phyloP scores from a whole-genome alignment of 1,140 invertebrate species.

The Phenacoccus solenopsis region DNA sequence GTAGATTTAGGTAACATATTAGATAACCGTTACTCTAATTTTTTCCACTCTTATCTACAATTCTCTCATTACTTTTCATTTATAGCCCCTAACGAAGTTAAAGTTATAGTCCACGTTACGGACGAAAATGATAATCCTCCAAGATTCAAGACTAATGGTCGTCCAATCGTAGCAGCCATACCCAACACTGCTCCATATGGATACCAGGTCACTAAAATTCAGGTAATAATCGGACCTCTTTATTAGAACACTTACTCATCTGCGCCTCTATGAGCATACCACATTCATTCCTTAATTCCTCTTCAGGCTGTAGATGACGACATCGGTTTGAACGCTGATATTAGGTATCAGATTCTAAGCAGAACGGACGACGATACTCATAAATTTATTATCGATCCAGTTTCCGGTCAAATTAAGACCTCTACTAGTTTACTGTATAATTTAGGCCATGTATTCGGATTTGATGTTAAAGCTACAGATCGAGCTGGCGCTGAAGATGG shows the following conservation, averaged over 20 bases:
- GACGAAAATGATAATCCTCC: slow-evolving; percentile 74
- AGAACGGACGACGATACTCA: slow-evolving; percentile 43
- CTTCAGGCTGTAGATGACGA: slow-evolving; percentile 57
- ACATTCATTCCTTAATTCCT: not conserved
- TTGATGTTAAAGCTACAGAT: slow-evolving; percentile 79
- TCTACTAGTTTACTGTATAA: slow-evolving; percentile 49
- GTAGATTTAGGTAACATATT: slow-evolving; percentile 43
- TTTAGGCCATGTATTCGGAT: slow-evolving; percentile 60
- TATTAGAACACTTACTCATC: not conserved
- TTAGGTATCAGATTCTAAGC: slow-evolving; percentile 60
- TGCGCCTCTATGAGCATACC: no score
- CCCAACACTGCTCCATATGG: slow-evolving; percentile 64
- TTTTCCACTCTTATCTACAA: not conserved
- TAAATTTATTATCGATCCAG: slow-evolving; percentile 60
- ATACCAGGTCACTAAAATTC: slow-evolving; percentile 57
- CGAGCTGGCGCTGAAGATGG: slow-evolving; percentile 59
- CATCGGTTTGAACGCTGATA: slow-evolving; percentile 57
- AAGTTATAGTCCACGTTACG: slow-evolving; percentile 55
- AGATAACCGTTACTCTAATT: no score
- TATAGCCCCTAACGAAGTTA: slow-evolving; percentile 45
- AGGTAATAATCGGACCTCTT: slow-evolving; percentile 35
- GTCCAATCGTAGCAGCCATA: slow-evolving; percentile 62
- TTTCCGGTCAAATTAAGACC: slow-evolving; percentile 57
- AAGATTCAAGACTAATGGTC: slow-evolving; percentile 51
- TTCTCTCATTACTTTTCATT: slow-evolving; percentile 18